These are phyloP conservation scores for Aphaenogaster rudis DNA, from an alignment of 1,140 invertebrate species.

Conservation along the genomic window DNA sequence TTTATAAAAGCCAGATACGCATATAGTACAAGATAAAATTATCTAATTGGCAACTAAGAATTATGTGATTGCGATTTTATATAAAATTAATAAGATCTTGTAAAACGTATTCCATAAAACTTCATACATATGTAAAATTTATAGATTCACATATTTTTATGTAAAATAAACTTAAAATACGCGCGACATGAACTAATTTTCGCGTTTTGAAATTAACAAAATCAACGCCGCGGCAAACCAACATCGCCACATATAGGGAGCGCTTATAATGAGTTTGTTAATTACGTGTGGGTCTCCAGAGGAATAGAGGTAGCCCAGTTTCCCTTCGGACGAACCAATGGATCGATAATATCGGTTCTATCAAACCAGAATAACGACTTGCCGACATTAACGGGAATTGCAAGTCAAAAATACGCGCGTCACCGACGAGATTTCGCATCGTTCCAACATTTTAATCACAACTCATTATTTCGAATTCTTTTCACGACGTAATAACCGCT, in stretches of 20 bases:
- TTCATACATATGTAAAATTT: neutral
- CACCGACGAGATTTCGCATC: constrained; percentile 2
- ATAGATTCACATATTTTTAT: constrained; percentile 2
- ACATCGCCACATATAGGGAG: constrained; percentile 23
- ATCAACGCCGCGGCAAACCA: constrained; percentile 45
- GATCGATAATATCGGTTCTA: constrained; percentile 72
- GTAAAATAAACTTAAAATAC: constrained; percentile 3
- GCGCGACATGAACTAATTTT: constrained; percentile 29
- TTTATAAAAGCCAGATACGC: neutral
- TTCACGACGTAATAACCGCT: neutral
- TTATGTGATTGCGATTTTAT: neutral
- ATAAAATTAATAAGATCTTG: neutral
- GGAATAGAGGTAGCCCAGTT: constrained; percentile 52
- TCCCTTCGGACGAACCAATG: constrained; percentile 38
- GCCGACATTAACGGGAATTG: constrained; percentile 48
- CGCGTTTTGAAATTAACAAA: constrained; percentile 51
- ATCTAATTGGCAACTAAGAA: neutral
- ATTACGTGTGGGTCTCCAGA: constrained; percentile 69
- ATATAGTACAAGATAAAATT: neutral
- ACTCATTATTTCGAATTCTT: neutral
- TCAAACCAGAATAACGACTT: constrained; percentile 63
- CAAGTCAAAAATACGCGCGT: constrained; percentile 28
- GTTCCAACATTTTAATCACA: neutral
- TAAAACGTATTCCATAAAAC: neutral
- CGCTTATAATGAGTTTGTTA: constrained; percentile 81